Percentiles rank a stretch among this genome's conserved stretches.
Evolutionary conservation across 1,140 invertebrate genomes (phyloP).

Genomic region (Lordiphosa stackelbergi): DNA sequence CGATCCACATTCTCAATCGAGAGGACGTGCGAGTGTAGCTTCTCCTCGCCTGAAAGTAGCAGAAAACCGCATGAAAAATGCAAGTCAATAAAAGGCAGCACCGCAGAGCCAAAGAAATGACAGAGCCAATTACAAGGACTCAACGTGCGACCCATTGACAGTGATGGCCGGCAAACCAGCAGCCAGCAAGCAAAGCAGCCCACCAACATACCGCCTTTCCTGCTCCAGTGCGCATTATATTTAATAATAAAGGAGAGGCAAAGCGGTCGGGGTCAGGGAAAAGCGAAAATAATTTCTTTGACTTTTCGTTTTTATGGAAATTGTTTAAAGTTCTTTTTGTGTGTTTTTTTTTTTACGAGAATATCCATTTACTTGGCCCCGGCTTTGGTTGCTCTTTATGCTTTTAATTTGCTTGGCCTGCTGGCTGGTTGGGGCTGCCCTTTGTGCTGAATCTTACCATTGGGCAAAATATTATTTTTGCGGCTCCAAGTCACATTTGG

Average conservation of each 20-base stretch:
- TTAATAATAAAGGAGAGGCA: slow-evolving; percentile 56
- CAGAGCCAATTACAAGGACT: slow-evolving; percentile 66
- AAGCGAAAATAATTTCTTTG: slow-evolving; percentile 58
- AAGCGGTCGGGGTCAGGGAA: slow-evolving; percentile 7
- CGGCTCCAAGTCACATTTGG: slow-evolving; percentile 83
- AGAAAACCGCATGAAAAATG: slow-evolving; percentile 46
- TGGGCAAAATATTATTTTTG: slow-evolving; percentile 82
- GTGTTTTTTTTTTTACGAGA: slow-evolving; percentile 36
- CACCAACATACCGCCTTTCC: slow-evolving; percentile 9
- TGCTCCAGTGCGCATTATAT: slow-evolving; percentile 48
- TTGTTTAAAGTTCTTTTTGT: slow-evolving; percentile 55
- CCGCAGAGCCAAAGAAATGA: slow-evolving; percentile 40
- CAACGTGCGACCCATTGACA: slow-evolving; percentile 37
- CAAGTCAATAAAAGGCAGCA: slow-evolving; percentile 58
- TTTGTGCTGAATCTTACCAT: slow-evolving; percentile 78
- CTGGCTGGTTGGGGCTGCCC: slow-evolving; percentile 10
- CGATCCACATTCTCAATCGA: slow-evolving; percentile 79
- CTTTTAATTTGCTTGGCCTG: slow-evolving; percentile 59
- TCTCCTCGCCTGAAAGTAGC: slow-evolving; percentile 77
- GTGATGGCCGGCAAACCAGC: slow-evolving; percentile 21
- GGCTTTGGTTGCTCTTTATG: slow-evolving; percentile 58
- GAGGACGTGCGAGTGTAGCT: slow-evolving; percentile 77
- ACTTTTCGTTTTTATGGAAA: slow-evolving; percentile 74
- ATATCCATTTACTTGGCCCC: slow-evolving; percentile 61
- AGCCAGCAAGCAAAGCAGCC: slow-evolving; percentile 4